Evolutionary conservation across 2,888 invertebrate genomes (phyloP).

Genomic region (Blastobasis adustella): DNA sequence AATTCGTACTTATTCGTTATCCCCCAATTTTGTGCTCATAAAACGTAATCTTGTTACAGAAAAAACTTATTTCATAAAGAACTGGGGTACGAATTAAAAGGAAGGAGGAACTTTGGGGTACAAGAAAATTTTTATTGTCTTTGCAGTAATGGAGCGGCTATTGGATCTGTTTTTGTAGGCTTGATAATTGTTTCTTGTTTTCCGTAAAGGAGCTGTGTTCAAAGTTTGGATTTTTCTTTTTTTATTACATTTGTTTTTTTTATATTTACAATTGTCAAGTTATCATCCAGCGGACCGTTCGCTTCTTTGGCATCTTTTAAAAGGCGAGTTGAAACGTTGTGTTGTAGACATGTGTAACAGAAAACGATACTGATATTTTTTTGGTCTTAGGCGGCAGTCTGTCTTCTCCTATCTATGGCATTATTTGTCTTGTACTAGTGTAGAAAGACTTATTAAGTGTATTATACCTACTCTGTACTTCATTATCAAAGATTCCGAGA

Average conservation of each 20-base stretch:
- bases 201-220: conserved; percentile 10
- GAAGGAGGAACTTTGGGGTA: conserved; percentile 25
- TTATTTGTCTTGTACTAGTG: too few species aligned
- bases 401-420: too few species aligned
- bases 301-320: too few species aligned
- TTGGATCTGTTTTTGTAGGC: conserved; percentile 46
- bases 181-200: conserved; percentile 37
- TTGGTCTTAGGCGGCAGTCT: too few species aligned
- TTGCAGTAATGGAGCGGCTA: conserved; percentile 44
- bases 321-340: too few species aligned
- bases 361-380: too few species aligned
- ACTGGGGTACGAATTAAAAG: conserved; percentile 53
- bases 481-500: too few species aligned
- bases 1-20: conserved; percentile 26
- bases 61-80: conserved; percentile 69
- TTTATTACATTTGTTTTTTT: conserved; percentile 1
- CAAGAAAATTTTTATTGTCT: conserved; percentile 43
- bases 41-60: conserved; percentile 66
- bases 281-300: too few species aligned
- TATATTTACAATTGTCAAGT: too few species aligned
- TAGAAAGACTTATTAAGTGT: too few species aligned
- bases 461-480: too few species aligned
- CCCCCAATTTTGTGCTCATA: conserved; percentile 63
- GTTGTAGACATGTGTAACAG: too few species aligned
- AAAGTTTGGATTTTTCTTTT: conserved; percentile 9